A percentile compares a stretch with the other conserved stretches of the same genome.
Conservation (phyloP, 2,888 invertebrate genomes). For the Brachynemurus nebulosus region DNA sequence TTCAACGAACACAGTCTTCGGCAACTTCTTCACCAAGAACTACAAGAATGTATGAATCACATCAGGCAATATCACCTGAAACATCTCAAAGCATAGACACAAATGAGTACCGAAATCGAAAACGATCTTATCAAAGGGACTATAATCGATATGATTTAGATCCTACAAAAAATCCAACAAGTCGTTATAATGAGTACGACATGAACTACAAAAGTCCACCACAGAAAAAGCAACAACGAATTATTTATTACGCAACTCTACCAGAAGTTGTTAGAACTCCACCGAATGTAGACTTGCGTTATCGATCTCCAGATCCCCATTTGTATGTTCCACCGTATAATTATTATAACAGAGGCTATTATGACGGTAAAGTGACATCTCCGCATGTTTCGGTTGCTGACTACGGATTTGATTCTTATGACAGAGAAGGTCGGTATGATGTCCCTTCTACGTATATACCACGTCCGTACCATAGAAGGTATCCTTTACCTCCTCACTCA, state of each 20-base stretch:
- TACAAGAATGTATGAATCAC: background rate
- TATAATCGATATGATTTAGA: conserved; percentile 6
- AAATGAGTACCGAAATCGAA: conserved; percentile 29
- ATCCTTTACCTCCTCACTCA: background rate
- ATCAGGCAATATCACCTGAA: conserved; percentile 9
- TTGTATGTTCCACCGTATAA: conserved; percentile 6
- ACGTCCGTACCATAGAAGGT: conserved; percentile 5
- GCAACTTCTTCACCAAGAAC: conserved; percentile 2
- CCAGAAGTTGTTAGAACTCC: conserved; percentile 52
- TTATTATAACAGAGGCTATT: conserved; percentile 15
- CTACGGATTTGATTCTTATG: no score
- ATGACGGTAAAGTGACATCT: conserved; percentile 18
- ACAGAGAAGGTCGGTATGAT: conserved; percentile 5
- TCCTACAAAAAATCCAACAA: background rate
- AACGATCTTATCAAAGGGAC: conserved; percentile 25
- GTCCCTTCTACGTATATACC: conserved; percentile 5
- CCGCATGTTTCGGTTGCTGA: conserved; percentile 15
- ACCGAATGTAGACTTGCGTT: conserved; percentile 40
- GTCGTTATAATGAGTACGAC: conserved; percentile 12
- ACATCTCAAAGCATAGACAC: conserved; percentile 17
- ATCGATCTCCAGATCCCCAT: conserved; percentile 22
- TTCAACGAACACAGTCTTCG: background rate
- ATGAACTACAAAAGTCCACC: conserved; percentile 27
- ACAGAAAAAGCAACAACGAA: conserved; percentile 41
- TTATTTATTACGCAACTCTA: conserved; percentile 55